Percentiles rank a stretch among this genome's conserved stretches.
These are phyloP conservation scores for Saccostrea echinata DNA, from an alignment of 1,140 invertebrate genomes.

Conservation along the genomic window DNA sequence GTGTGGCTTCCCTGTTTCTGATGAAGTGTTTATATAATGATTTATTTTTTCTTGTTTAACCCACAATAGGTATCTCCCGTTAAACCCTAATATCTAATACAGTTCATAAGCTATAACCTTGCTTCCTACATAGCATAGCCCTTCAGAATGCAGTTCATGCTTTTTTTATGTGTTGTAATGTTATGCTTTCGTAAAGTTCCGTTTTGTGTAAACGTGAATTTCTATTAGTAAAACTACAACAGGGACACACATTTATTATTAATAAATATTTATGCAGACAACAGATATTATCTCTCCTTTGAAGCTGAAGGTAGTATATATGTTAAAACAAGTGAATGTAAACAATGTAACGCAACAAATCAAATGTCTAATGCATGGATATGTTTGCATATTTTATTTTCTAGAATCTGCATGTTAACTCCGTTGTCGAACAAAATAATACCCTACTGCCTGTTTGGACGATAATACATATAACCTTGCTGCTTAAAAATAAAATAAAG, in stretches of 20 bases:
- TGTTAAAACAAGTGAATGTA: background rate
- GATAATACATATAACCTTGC: background rate
- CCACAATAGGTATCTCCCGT: background rate
- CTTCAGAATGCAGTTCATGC: background rate
- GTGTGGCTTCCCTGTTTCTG: background rate
- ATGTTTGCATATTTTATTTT: background rate
- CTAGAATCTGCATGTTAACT: background rate
- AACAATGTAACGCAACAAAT: background rate
- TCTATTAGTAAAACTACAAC: background rate
- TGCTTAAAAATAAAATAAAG: background rate
- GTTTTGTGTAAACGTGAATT: background rate
- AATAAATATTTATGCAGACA: background rate
- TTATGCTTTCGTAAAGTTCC: background rate
- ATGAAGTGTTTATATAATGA: background rate
- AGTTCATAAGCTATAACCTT: background rate
- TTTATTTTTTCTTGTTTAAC: background rate
- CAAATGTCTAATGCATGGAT: background rate
- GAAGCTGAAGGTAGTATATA: constrained; percentile 5
- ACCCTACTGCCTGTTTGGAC: background rate
- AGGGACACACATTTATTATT: background rate
- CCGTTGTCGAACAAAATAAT: background rate
- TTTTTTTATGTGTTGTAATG: background rate
- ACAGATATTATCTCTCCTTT: background rate
- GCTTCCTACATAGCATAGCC: background rate
- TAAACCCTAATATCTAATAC: background rate